Evolutionary conservation across 1,140 invertebrate genomes (phyloP).

Genomic region (Bombus breviceps): DNA sequence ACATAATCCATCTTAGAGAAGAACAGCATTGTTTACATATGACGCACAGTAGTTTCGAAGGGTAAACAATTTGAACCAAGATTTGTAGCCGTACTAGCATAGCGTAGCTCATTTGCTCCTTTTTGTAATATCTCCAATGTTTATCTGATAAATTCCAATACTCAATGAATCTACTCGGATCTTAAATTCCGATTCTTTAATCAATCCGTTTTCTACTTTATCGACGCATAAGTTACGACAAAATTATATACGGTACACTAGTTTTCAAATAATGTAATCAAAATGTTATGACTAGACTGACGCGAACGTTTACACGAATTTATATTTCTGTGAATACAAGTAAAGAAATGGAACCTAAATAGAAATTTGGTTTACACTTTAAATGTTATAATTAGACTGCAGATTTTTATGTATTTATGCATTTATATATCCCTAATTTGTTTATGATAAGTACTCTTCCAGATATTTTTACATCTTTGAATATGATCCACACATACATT

Average conservation of each 20-base stretch:
- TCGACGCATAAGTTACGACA: neutral
- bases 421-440: no score
- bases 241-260: neutral
- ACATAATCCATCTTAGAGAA: constrained; percentile 27
- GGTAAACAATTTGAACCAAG: constrained; percentile 30
- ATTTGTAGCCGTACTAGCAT: constrained; percentile 22
- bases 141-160: neutral
- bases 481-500: no score
- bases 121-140: neutral
- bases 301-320: neutral
- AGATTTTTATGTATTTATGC: no score
- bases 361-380: no score
- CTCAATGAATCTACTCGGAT: neutral
- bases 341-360: no score
- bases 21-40: constrained; percentile 38
- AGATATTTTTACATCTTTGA: no score
- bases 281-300: neutral
- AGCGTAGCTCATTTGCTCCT: neutral
- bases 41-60: constrained; percentile 12
- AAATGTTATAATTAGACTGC: no score
- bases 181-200: neutral
- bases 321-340: neutral
- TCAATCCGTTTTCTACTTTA: neutral
- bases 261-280: neutral
- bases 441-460: no score